Evolutionary conservation across 2,113 vertebrate species (phyloP).

Genomic region (Menura novaehollandiae): DNA sequence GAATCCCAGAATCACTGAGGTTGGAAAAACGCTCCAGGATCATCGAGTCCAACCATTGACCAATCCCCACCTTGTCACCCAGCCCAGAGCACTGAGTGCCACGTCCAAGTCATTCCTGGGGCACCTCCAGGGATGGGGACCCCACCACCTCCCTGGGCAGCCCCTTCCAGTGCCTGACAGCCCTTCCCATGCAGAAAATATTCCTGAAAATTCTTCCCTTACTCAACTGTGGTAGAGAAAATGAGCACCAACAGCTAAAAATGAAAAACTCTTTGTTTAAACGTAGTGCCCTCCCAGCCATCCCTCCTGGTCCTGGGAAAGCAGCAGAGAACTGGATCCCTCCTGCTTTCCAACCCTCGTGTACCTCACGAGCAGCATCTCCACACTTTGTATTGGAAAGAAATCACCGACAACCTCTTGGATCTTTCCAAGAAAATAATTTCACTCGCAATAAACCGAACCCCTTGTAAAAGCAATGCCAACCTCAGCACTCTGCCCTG

Average conservation of each 20-base stretch:
- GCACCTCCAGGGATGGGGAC: not conserved
- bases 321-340: not conserved
- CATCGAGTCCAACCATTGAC: rapidly evolving
- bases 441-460: not conserved
- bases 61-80: not conserved
- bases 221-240: rapidly evolving
- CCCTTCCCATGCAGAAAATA: not conserved
- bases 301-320: not conserved
- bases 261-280: rapidly evolving
- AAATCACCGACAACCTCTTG: not conserved
- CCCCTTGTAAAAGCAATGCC: not conserved
- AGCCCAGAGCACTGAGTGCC: not conserved
- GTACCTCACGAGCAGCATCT: not conserved
- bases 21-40: not conserved
- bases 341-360: not conserved
- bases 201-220: not conserved
- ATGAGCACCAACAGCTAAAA: not conserved
- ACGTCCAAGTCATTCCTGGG: rapidly evolving
- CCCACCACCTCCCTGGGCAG: not conserved
- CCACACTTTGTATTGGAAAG: not conserved
- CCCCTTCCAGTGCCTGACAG: not conserved
- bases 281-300: rapidly evolving
- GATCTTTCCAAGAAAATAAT: not conserved
- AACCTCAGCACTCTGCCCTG: not conserved
- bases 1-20: not conserved